phyloP scores from a whole-genome alignment of 2,113 vertebrate species.

The Megatriorchis doriae region DNA sequence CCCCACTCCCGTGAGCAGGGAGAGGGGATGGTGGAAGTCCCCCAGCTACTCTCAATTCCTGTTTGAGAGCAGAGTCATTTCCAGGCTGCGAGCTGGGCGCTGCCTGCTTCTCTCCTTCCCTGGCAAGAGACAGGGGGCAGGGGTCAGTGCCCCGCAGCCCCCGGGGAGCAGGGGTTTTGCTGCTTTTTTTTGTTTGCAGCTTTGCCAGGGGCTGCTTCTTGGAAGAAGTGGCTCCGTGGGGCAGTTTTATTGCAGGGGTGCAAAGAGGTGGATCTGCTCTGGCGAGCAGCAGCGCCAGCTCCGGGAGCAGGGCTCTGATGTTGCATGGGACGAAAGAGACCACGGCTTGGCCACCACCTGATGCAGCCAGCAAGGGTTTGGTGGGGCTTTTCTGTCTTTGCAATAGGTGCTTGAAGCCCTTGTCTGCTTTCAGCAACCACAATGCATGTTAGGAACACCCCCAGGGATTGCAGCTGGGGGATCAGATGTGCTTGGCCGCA shows the following conservation, averaged over 20 bases:
- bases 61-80: not conserved
- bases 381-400: not conserved
- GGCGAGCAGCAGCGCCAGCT: rapidly evolving
- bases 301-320: not conserved
- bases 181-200: not conserved
- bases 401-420: not conserved
- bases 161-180: rapidly evolving
- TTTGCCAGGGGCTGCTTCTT: not conserved
- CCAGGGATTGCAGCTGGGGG: rapidly evolving
- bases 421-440: not conserved
- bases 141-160: not conserved
- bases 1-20: not conserved
- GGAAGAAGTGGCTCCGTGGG: not conserved
- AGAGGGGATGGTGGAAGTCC: not conserved
- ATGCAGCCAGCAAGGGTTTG: not conserved
- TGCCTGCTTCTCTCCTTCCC: not conserved
- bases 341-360: rapidly evolving
- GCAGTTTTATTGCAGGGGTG: not conserved
- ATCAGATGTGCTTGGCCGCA: not conserved
- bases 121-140: rapidly evolving
- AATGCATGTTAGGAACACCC: not conserved
- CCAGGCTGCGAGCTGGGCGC: not conserved
- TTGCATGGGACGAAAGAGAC: not conserved
- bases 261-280: not conserved
- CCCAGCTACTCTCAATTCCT: constrained; percentile 23